A percentile compares a stretch with the other conserved stretches of the same genome.
Evolutionary conservation across 2,113 vertebrate species (phyloP).

Genomic region (Oryzias javanicus): DNA sequence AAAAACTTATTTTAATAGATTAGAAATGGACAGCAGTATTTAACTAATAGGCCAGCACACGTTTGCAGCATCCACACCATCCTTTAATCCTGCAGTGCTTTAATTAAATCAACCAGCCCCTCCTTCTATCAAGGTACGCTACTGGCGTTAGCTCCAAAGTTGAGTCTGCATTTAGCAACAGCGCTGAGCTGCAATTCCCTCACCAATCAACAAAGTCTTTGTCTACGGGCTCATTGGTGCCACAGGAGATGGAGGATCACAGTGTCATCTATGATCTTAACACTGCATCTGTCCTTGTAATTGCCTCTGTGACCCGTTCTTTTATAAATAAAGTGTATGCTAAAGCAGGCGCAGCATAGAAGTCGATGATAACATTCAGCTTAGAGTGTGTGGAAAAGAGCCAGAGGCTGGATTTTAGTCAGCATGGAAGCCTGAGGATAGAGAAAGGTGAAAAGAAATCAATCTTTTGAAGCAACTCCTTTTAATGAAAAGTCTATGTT

Average conservation of each 20-base stretch:
- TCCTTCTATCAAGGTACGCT: not conserved
- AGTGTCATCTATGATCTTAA: constrained; percentile 4
- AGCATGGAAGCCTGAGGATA: not conserved
- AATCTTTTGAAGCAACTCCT: not conserved
- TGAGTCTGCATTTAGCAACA: constrained; percentile 4
- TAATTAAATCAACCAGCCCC: not conserved
- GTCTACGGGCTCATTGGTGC: not conserved
- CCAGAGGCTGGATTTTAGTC: not conserved
- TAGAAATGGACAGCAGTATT: not conserved
- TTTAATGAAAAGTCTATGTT: too few relatives aligned
- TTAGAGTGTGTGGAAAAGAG: not conserved
- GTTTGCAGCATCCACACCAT: too few relatives aligned
- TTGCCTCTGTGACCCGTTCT: not conserved
- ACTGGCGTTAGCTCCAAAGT: not conserved
- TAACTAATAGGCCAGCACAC: not conserved
- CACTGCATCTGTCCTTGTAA: not conserved
- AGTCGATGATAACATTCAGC: constrained; percentile 8
- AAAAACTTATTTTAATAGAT: not conserved
- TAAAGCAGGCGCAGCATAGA: not conserved
- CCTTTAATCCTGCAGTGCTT: not conserved
- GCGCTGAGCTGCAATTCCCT: not conserved
- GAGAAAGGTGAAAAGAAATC: not conserved
- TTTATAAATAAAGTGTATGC: constrained; percentile 4
- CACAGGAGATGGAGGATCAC: constrained; percentile 5
- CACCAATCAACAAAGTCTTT: constrained; percentile 17